Evolutionary conservation across 2,797 vertebrate genomes (phyloP).

Genomic region (Squalus acanthias): DNA sequence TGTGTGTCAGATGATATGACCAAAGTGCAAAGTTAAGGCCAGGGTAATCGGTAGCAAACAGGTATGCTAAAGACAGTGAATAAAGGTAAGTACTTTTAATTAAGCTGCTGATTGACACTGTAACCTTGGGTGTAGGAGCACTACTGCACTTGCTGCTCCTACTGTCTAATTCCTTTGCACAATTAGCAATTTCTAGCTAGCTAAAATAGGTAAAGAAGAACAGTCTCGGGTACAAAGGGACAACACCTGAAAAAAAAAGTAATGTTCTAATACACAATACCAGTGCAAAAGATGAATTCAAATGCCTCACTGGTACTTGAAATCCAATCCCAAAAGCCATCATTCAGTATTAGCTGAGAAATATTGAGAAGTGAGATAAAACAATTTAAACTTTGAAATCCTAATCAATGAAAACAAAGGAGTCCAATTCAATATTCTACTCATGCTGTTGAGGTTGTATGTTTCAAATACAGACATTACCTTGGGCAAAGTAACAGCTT

Average conservation of each 20-base stretch:
- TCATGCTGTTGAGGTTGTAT: not conserved
- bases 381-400: slow-evolving; percentile 3
- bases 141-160: not conserved
- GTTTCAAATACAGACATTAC: not conserved
- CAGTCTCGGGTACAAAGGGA: not conserved
- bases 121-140: not conserved
- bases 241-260: not conserved
- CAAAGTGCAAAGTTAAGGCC: not conserved
- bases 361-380: not conserved
- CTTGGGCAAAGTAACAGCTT: not conserved
- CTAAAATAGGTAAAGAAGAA: not conserved
- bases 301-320: not conserved
- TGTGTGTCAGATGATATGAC: not conserved
- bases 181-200: not conserved
- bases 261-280: not conserved
- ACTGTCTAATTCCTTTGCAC: not conserved
- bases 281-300: not conserved
- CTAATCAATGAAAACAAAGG: slow-evolving; percentile 28
- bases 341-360: not conserved
- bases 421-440: not conserved
- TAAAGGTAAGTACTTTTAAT: not conserved
- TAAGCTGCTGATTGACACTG: not conserved
- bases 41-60: not conserved
- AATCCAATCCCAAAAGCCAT: not conserved
- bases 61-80: not conserved